Conservation (phyloP, 2,888 invertebrate genomes). For the Monochamus alternatus region DNA sequence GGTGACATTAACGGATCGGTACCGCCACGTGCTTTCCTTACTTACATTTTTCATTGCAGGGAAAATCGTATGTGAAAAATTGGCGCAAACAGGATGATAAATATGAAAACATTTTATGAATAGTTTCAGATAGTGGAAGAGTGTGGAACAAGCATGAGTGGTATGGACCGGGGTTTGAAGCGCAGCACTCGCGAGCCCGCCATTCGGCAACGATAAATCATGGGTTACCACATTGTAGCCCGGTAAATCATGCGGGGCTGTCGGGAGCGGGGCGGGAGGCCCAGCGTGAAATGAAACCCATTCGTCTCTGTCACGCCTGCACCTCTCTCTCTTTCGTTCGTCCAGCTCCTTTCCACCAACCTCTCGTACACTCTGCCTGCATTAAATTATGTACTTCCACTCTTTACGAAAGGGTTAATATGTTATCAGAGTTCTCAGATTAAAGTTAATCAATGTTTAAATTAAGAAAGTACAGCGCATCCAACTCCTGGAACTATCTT, state of each 20-base stretch:
- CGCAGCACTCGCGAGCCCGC: constrained; percentile 72
- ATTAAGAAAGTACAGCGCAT: constrained; percentile 34
- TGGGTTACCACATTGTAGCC: constrained; percentile 81
- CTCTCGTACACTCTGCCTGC: constrained; percentile 45
- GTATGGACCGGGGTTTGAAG: constrained; percentile 59
- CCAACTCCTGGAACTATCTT: not conserved
- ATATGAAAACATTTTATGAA: constrained; percentile 28
- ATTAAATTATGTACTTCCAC: constrained; percentile 55
- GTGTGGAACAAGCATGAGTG: constrained; percentile 37
- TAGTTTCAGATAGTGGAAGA: constrained; percentile 31
- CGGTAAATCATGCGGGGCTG: constrained; percentile 77
- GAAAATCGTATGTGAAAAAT: constrained; percentile 6
- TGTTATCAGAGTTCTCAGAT: constrained; percentile 50
- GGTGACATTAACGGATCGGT: too few relatives aligned
- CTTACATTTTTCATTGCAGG: not conserved
- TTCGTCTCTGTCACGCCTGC: constrained; percentile 70
- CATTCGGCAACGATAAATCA: constrained; percentile 78
- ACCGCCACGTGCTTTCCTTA: too few relatives aligned
- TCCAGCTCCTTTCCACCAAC: constrained; percentile 51
- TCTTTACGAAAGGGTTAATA: constrained; percentile 55
- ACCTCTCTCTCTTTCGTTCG: constrained; percentile 58
- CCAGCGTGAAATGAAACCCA: constrained; percentile 74
- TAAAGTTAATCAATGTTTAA: constrained; percentile 50
- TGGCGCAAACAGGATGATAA: constrained; percentile 21
- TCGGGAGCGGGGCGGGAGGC: constrained; percentile 72